Percentiles rank a stretch among this genome's conserved stretches.
These are phyloP conservation scores for Argya squamiceps DNA, from an alignment of 2,797 vertebrate species.

Conservation along the genomic window DNA sequence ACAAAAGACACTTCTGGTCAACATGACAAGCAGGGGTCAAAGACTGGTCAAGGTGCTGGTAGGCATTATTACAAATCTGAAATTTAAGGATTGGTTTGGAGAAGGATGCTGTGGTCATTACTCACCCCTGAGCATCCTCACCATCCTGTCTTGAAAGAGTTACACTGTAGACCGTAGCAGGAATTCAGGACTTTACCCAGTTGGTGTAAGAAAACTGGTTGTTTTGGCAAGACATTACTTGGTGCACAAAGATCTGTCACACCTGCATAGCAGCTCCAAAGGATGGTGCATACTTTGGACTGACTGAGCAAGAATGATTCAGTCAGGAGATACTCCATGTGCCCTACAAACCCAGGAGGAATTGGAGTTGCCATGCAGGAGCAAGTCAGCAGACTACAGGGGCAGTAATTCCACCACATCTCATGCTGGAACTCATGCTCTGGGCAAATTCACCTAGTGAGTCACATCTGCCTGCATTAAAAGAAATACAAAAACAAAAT, in stretches of 20 bases:
- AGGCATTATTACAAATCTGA: not conserved
- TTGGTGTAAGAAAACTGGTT: not conserved
- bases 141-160: not conserved
- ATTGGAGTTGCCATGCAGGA: not conserved
- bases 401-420: not conserved
- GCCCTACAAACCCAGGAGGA: not conserved
- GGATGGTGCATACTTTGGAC: not conserved
- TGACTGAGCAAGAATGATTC: accelerated
- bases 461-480: not conserved
- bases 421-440: not conserved
- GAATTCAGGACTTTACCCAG: not conserved
- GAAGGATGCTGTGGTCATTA: not conserved
- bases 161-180: not conserved
- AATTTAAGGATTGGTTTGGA: not conserved
- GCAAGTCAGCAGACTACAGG: not conserved
- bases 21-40: not conserved
- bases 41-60: not conserved
- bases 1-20: not conserved
- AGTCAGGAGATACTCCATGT: not conserved
- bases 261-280: not conserved
- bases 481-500: not conserved
- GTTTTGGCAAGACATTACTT: not conserved
- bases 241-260: not conserved
- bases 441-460: slow-evolving; percentile 11
- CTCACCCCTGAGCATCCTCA: not conserved